Base-by-base conservation (phyloP, 2,888 invertebrate genomes). In the Mythimna ferrago region DNA sequence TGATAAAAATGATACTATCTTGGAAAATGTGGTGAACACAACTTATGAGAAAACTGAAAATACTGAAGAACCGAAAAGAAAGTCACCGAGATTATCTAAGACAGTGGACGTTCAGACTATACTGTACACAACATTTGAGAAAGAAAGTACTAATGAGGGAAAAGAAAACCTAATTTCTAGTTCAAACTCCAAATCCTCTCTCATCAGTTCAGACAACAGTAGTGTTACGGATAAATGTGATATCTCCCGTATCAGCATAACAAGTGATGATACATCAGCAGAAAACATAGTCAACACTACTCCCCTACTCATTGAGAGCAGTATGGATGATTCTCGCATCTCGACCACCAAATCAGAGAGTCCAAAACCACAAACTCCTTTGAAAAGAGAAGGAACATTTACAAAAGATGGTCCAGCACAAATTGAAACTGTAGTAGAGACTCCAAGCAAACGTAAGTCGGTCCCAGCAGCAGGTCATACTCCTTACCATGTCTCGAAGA, bases 331-430 rank as follows among this genome's bases (percentile, higher is more conserved):
- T 44, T 90, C 93, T 6, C 66, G 63, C 7, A 61, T 83, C n/a
- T 84, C 81, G 3, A 21, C 61, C 11, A 41, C 21, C 2, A 81
- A 81, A 48, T 51, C 56, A 60, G 69, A 60, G 1, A 73, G 75
- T 51, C 64, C 75, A 11, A 38, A 68, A 14, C 78, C 86, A 0
- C 63, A 74, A 4, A 92, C 93, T 61, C 92, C 92, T 2, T 76
- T 95, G 3, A 93, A 92, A 88, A 87, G 95, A 38, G 96, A 96
- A 86, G 94, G 94, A 0, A 96, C 96, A 2, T 96, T 94, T 61
- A 96, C 94, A 0, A 96, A 94, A 83, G 95, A 96, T 0, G 82
- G 81, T 26, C 86, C 93, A 0, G 89, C 89, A 41, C 54, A 73
- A 35, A 70, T 7, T n/a, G 75, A 82, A 11, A 32, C 38, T 38